Conservation (phyloP, 2,888 invertebrate species). For the Lochmaea capreae region DNA sequence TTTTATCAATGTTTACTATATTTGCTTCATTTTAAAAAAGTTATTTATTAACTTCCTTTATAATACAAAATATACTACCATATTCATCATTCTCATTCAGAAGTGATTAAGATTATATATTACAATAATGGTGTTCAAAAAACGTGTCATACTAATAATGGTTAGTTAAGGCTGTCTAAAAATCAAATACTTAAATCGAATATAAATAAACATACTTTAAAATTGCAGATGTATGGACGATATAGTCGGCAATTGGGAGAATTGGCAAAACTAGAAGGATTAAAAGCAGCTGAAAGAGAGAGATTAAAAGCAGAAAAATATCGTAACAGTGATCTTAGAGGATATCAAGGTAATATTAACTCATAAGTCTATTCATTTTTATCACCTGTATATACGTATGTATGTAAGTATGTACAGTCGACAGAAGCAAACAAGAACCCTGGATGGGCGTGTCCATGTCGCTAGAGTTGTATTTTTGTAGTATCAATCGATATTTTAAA, state of each 20-base stretch:
- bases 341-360: slow-evolving; percentile 65
- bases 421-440: too few relatives aligned
- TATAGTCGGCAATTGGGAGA: slow-evolving; percentile 94
- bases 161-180: neutral
- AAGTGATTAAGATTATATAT: neutral
- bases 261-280: slow-evolving; percentile 88
- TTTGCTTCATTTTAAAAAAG: neutral
- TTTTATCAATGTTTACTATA: slow-evolving; percentile 11
- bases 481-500: too few relatives aligned
- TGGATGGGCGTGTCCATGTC: too few relatives aligned
- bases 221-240: slow-evolving; percentile 88
- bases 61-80: neutral
- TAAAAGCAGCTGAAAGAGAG: slow-evolving; percentile 76
- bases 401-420: too few relatives aligned
- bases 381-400: too few relatives aligned
- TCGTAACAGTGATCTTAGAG: slow-evolving; percentile 67
- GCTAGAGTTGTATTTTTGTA: too few relatives aligned
- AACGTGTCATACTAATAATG: neutral
- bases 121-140: neutral
- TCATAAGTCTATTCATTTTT: neutral
- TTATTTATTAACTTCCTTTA: neutral
- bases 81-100: neutral
- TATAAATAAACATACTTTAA: slow-evolving; percentile 15
- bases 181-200: neutral
- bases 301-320: slow-evolving; percentile 65